Conservation (phyloP, 2,888 invertebrate genomes). For the Sminthurinus aureus region DNA sequence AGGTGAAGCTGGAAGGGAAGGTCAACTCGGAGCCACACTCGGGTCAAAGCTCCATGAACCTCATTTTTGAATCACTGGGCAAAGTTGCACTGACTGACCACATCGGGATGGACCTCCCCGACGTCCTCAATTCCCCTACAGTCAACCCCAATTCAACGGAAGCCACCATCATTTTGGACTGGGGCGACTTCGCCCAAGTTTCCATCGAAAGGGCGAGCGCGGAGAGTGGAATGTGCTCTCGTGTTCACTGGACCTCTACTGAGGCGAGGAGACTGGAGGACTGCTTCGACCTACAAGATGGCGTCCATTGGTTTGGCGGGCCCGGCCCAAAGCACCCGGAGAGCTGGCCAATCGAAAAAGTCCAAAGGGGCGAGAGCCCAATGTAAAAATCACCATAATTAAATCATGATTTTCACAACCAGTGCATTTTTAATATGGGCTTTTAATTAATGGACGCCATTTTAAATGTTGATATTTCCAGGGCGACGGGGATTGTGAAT, state of each 20-base stretch:
- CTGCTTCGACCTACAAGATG: slow-evolving; percentile 47
- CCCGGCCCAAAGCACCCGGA: slow-evolving; percentile 49
- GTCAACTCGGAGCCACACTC: too few species aligned
- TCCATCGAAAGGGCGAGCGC: slow-evolving; percentile 22
- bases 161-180: slow-evolving; percentile 20
- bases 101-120: slow-evolving; percentile 30
- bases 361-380: slow-evolving; percentile 40
- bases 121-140: background rate
- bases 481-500: slow-evolving; percentile 33
- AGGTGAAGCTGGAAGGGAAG: too few species aligned
- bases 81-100: slow-evolving; percentile 17
- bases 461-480: background rate
- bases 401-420: background rate
- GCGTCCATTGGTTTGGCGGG: slow-evolving; percentile 50
- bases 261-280: slow-evolving; percentile 51
- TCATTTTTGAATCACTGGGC: too few species aligned
- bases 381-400: background rate
- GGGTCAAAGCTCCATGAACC: too few species aligned
- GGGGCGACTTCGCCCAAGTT: slow-evolving; percentile 41
- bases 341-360: slow-evolving; percentile 52
- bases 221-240: slow-evolving; percentile 41
- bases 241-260: slow-evolving; percentile 51
- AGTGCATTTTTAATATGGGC: background rate
- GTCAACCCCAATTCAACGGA: too few species aligned
- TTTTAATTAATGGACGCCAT: background rate